phyloP scores from a whole-genome alignment of 2,797 vertebrate species.

The Muscicapa striata region DNA sequence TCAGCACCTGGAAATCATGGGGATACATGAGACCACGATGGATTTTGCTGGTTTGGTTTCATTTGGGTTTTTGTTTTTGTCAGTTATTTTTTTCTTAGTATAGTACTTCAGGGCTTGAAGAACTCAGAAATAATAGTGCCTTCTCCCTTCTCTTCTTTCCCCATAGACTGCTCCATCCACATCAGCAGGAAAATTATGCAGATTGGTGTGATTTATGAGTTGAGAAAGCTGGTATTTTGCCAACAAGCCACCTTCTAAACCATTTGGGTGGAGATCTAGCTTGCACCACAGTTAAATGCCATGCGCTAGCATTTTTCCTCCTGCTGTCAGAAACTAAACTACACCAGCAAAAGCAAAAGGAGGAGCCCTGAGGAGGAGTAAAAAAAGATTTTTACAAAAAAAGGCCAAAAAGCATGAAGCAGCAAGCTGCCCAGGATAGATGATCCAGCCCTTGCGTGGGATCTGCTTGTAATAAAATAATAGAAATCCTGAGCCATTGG shows the following conservation, averaged over 20 bases:
- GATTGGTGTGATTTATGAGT: neutral
- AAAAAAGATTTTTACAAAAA: neutral
- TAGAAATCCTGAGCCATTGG: neutral
- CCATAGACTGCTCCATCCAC: neutral
- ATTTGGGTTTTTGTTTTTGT: neutral
- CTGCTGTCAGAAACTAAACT: neutral
- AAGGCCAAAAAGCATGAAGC: neutral
- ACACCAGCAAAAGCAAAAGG: neutral
- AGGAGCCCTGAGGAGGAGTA: neutral
- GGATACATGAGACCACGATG: rapidly evolving
- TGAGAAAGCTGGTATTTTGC: neutral
- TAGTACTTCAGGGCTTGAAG: neutral
- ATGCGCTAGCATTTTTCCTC: neutral
- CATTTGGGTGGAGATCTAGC: neutral
- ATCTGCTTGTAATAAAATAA: neutral
- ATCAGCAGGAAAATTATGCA: neutral
- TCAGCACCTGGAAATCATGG: neutral
- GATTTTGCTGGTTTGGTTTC: neutral
- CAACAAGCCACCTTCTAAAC: neutral
- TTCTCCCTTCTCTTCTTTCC: neutral
- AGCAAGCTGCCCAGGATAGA: neutral
- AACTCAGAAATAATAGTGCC: neutral
- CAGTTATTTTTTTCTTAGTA: neutral
- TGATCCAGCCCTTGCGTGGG: neutral
- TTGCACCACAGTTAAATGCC: neutral